Base-by-base conservation (phyloP, 2,888 invertebrate genomes). In the Flexamia atlantica region DNA sequence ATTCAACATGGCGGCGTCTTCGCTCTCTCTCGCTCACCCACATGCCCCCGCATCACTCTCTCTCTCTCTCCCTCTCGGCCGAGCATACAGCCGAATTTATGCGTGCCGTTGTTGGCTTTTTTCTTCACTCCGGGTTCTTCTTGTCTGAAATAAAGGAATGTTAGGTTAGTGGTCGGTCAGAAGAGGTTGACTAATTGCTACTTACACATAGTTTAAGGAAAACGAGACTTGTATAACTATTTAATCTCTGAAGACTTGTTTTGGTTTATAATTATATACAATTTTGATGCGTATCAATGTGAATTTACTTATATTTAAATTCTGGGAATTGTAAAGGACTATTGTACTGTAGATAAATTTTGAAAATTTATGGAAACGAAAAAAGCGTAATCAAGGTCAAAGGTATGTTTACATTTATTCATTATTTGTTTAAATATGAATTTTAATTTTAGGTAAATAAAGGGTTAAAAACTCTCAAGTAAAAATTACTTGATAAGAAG, bases 1-100 rank as follows among this genome's bases (percentile, higher is more conserved):
- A 91, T 91, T 90, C 91, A 91, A 91, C 90, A 91, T 91, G 91
- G 91, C 91, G 89, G 87, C 85, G 84, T 79, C 84, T 83, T 80
- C 85, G 84, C 83, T 72, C 84, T 80, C 82, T 80, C 84, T 82
- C 84, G 82, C 84, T 83, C 85, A 81, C 83, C 83, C 84, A 79
- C 88, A 88, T 89, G 89, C 87, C 88, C 89, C 89, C 88, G 89
- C 88, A 81, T 83, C 85, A 82, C 87, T 85, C 87, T 85, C 86
- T 87, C 88, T 87, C 88, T 88, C 88, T 86, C 88, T 88, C 88
- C 88, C 88, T 88, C 85, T 82, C 82, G 32, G 82, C 32, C 84
- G 74, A 64, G 81, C 84, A 84, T 84, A 84, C 82, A 84, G 84
- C 84, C 84, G 84, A 84, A 84, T 84, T 84, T 84, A 84, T 84